Conservation (phyloP, 92 coral and sea anemone genomes). For the Actinostola sp. region DNA sequence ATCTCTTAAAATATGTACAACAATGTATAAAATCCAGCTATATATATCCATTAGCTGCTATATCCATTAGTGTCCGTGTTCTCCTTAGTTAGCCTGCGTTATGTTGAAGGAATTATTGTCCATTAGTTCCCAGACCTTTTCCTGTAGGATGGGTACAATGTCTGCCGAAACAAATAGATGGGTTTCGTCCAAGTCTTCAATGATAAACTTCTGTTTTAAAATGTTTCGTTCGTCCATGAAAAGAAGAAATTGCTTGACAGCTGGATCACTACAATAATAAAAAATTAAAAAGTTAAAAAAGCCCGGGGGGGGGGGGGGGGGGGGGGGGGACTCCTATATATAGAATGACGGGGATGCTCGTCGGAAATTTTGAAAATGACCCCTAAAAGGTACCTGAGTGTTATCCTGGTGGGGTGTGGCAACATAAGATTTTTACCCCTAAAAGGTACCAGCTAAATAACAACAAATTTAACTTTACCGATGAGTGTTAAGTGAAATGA, state of each 20-base stretch:
- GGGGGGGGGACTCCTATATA: neutral
- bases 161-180: slow-evolving; percentile 94
- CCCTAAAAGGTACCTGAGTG: too few relatives aligned
- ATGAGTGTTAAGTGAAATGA: too few relatives aligned
- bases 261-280: slow-evolving; percentile 71
- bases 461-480: too few relatives aligned
- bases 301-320: neutral
- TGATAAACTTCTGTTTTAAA: slow-evolving; percentile 84
- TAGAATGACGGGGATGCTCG: too few relatives aligned
- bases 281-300: neutral
- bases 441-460: too few relatives aligned
- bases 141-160: slow-evolving; percentile 79
- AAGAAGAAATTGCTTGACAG: slow-evolving; percentile 90
- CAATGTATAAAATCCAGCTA: too few relatives aligned
- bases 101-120: slow-evolving; percentile 91
- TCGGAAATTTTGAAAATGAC: too few relatives aligned
- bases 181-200: slow-evolving; percentile 94
- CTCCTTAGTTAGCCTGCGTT: slow-evolving; percentile 57
- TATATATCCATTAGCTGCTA: too few relatives aligned
- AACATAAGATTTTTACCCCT: too few relatives aligned
- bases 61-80: too few relatives aligned
- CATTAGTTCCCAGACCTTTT: slow-evolving; percentile 98
- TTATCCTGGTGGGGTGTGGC: too few relatives aligned
- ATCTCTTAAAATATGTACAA: too few relatives aligned
- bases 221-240: slow-evolving; percentile 82